A percentile compares a stretch with the other conserved stretches of the same genome.
Conservation (phyloP, 2,888 invertebrate genomes). For the Metopia argyrocephala region DNA sequence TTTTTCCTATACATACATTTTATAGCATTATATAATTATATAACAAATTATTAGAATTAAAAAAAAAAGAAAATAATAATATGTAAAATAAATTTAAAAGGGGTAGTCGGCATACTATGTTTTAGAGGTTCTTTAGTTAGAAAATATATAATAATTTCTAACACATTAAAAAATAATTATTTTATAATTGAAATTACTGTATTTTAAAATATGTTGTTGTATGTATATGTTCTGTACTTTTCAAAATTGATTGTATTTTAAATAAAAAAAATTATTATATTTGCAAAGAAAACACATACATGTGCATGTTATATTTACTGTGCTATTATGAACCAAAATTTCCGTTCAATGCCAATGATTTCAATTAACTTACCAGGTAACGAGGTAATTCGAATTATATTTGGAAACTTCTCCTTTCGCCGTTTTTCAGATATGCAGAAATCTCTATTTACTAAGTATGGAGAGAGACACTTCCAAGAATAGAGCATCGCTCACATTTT, state of each 20-base stretch:
- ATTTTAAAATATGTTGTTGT: background rate
- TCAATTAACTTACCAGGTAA: too few species aligned
- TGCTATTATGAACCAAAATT: background rate
- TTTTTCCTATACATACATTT: background rate
- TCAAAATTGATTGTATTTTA: background rate
- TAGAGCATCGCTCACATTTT: too few species aligned
- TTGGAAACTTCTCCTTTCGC: too few species aligned
- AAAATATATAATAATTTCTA: too few species aligned
- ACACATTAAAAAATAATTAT: slow-evolving; percentile 21
- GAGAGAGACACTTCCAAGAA: too few species aligned
- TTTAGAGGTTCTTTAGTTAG: slow-evolving; percentile 66
- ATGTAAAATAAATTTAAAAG: slow-evolving; percentile 37
- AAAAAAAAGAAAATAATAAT: background rate
- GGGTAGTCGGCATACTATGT: slow-evolving; percentile 77
- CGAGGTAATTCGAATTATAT: too few species aligned
- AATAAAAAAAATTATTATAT: background rate
- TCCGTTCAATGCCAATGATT: background rate
- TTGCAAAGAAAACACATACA: background rate
- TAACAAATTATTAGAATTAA: background rate
- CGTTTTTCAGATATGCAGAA: too few species aligned
- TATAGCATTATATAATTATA: background rate
- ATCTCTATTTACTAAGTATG: too few species aligned
- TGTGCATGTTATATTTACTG: background rate
- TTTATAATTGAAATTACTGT: slow-evolving; percentile 25
- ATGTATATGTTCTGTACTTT: background rate